Evolutionary conservation across 2,888 invertebrate genomes (phyloP), one percentile per base, ranked within the genome.

Genomic region (Heteropelma amictum): DNA sequence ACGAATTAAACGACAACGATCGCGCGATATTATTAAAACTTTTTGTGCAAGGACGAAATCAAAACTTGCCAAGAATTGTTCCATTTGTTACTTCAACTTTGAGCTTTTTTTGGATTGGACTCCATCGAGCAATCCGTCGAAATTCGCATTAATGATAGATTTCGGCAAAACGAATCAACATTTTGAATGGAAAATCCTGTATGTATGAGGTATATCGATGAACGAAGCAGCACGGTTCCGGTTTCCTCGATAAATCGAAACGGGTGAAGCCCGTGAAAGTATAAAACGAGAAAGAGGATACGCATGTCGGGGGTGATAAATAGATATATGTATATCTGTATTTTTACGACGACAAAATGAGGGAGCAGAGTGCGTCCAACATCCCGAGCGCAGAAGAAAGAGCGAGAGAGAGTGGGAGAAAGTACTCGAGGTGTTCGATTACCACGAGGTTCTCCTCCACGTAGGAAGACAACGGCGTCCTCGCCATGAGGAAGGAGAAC

Each of bases 231-330:
- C 72, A 83, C 84, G 87, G 86, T 87, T 88, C 85, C 86, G 86
- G 86, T 89, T 88, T 87, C 88, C 78, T 86, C 88, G 86, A 88
- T 88, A 88, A 88, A 88, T 88, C 88, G 88, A 88, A 89, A 88
- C 86, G 80, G 81, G 72, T 79, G 83, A 83, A 83, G 82, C 84
- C 82, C 79, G 77, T 80, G 76, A 81, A 81, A 81, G 77, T 79
- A 76, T 78, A 80, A 84, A 82, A 83, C 83, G 86, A 84, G 88
- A 88, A 88, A 87, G 86, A 85, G 86, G 87, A 88, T 86, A 84
- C 84, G 75, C 70, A 76, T 56, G 77, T 63, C 47, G 70, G 47
- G 71, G 56, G 45, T 64, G 64, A 64, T 49, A 19, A 49, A 61
- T 35, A 30, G 23, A 17, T 19, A 42, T 47, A 14, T 35, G 23